A percentile compares a stretch with the other conserved stretches of the same genome.
phyloP scores from a whole-genome alignment of 2,113 vertebrate species.

The Plestiodon gilberti region DNA sequence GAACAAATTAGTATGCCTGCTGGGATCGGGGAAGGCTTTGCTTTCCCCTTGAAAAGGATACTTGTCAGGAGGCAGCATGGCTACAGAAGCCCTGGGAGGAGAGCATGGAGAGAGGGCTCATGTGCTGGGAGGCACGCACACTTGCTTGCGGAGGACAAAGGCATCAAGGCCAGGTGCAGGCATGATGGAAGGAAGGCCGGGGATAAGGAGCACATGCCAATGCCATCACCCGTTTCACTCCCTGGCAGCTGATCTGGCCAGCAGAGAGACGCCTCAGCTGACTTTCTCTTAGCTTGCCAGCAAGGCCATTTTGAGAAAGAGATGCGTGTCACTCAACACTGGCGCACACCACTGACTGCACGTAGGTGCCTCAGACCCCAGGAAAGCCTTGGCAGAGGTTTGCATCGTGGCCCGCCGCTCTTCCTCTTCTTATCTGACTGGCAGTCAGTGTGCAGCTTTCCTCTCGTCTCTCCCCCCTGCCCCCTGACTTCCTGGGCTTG shows the following conservation, averaged over 20 bases:
- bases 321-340: neutral
- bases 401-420: conserved; percentile 25
- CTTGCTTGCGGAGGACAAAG: neutral
- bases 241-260: conserved; percentile 24
- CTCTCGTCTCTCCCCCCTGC: neutral
- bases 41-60: conserved; percentile 16
- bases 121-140: neutral
- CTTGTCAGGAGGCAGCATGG: conserved; percentile 12
- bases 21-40: rapidly evolving
- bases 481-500: conserved; percentile 21
- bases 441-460: conserved; percentile 49
- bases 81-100: neutral
- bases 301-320: neutral
- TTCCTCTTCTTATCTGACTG: conserved; percentile 61
- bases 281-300: conserved; percentile 26
- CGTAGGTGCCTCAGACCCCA: conserved; percentile 59
- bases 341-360: conserved; percentile 65
- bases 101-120: neutral
- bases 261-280: conserved; percentile 26
- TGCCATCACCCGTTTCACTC: neutral
- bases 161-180: conserved; percentile 34
- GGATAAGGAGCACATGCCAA: neutral
- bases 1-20: neutral
- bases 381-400: conserved; percentile 55
- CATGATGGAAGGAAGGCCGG: neutral